Percentiles rank a stretch among this genome's conserved stretches.
These are phyloP conservation scores for Philhelius pedissequus DNA, from an alignment of 2,888 invertebrate species.

Conservation along the genomic window DNA sequence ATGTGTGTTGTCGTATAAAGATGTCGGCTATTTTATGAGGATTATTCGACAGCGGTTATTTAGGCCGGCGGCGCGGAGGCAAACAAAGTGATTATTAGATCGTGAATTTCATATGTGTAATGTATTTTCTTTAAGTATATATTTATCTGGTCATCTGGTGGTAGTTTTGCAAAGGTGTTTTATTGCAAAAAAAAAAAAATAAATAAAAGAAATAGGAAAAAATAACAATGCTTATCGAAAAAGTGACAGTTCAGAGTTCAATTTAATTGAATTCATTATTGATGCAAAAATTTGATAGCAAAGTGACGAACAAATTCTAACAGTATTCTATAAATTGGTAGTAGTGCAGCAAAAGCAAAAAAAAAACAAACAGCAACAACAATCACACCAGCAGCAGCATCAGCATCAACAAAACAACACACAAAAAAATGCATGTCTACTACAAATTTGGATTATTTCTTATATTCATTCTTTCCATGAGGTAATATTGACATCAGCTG, in stretches of 20 bases:
- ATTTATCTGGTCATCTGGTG: not conserved
- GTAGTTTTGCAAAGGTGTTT: not conserved
- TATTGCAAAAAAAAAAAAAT: slow-evolving; percentile 12
- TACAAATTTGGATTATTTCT: slow-evolving; percentile 77
- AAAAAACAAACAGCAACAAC: not conserved
- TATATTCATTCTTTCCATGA: slow-evolving; percentile 76
- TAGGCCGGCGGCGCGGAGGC: slow-evolving; percentile 60
- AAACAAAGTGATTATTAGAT: slow-evolving; percentile 56
- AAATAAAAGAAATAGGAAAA: not conserved
- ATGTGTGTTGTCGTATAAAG: slow-evolving; percentile 6
- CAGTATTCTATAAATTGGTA: not conserved
- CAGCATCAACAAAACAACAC: slow-evolving; percentile 15
- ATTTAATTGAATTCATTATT: slow-evolving; percentile 47
- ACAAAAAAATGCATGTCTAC: slow-evolving; percentile 75
- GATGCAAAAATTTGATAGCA: slow-evolving; percentile 1
- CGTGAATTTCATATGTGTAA: slow-evolving; percentile 7
- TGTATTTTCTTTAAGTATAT: not conserved
- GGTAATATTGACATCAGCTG: slow-evolving; percentile 72
- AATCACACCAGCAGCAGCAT: not conserved
- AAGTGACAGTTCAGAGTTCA: slow-evolving; percentile 63
- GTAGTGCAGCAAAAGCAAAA: not conserved
- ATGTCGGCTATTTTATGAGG: slow-evolving; percentile 12
- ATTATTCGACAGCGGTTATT: slow-evolving; percentile 62
- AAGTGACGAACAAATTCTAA: slow-evolving; percentile 44
- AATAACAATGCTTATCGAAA: slow-evolving; percentile 19